Conservation (phyloP, 2,888 invertebrate genomes). For the Volucella inanis region DNA sequence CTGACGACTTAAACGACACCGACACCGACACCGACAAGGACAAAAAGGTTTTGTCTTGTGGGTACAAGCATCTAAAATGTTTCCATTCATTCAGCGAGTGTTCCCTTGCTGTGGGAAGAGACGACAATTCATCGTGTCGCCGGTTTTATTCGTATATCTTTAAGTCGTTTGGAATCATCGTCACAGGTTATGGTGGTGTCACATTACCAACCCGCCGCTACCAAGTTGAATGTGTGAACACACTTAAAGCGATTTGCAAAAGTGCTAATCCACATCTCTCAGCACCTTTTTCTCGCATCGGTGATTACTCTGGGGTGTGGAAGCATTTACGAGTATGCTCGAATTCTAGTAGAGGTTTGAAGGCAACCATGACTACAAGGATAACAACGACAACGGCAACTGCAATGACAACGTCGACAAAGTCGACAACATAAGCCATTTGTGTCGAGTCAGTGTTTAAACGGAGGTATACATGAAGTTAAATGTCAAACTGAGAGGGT, state of each 20-base stretch:
- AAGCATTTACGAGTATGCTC: neutral
- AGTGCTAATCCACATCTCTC: constrained; percentile 73
- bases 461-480: constrained; percentile 65
- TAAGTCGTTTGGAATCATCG: constrained; percentile 23
- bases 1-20: too few relatives aligned
- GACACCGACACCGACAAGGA: neutral
- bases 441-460: constrained; percentile 70
- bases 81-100: constrained; percentile 34
- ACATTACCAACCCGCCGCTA: constrained; percentile 56
- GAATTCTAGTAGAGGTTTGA: neutral
- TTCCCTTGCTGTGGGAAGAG: constrained; percentile 20
- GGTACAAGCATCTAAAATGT: constrained; percentile 42
- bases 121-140: neutral
- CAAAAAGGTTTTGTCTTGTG: constrained; percentile 55
- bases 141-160: constrained; percentile 13
- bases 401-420: constrained; percentile 6
- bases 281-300: constrained; percentile 62
- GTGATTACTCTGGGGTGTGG: constrained; percentile 3
- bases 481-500: constrained; percentile 70
- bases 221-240: constrained; percentile 71
- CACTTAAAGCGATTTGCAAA: constrained; percentile 73
- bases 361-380: neutral
- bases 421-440: constrained; percentile 61
- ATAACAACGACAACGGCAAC: constrained; percentile 3
- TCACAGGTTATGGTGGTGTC: constrained; percentile 64